Evolutionary conservation across 2,797 vertebrate genomes (phyloP), one percentile per base, ranked within the genome.

Genomic region (Myripristis murdjan): DNA sequence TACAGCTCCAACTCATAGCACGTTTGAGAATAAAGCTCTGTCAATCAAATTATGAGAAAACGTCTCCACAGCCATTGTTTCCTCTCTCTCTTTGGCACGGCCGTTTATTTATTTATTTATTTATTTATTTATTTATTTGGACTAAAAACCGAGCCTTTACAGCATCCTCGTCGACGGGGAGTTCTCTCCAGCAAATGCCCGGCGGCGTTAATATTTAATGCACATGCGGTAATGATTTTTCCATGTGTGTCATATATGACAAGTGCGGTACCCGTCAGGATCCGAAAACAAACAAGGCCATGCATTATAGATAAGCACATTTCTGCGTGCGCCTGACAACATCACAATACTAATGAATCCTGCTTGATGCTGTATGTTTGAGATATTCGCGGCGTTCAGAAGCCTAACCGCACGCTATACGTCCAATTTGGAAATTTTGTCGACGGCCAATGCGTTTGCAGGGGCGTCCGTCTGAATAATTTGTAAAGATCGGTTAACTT

Each of bases 281-380:
- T 62, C 66, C 20, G 70, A n/a, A 64, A 59, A 73, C 85, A 86
- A 87, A 86, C 80, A 81, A 82, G 75, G 55, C n/a, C 70, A 82
- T 87, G 70, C 62, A 91, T 90, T 82, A 89, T 84, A 84, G 79
- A 91, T 90, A 58, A 75, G 81, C 81, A 58, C 6, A 35, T 10
- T 35, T 35, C 9, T 35, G 33, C 33, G 70, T 86, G 75, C 67
- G 47, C 75, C 72, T 76, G 62, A 85, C 79, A 70, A 69, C 11
- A 5, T 83, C 82, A 59, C 68, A 70, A 87, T 83, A 87, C 86
- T 86, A 75, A 86, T 85, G 73, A 78, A 68, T 48, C 53, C 60
- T 58, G 46, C 64, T 77, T 77, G 22, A 7, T 61, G 59, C 23
- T 9, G 55, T 49, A 64, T 22, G 23, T 69, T 59, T 71, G n/a